Evolutionary conservation across 2,797 vertebrate genomes (phyloP), one percentile per base, ranked within the genome.

Genomic region (Eospalax fontanierii): DNA sequence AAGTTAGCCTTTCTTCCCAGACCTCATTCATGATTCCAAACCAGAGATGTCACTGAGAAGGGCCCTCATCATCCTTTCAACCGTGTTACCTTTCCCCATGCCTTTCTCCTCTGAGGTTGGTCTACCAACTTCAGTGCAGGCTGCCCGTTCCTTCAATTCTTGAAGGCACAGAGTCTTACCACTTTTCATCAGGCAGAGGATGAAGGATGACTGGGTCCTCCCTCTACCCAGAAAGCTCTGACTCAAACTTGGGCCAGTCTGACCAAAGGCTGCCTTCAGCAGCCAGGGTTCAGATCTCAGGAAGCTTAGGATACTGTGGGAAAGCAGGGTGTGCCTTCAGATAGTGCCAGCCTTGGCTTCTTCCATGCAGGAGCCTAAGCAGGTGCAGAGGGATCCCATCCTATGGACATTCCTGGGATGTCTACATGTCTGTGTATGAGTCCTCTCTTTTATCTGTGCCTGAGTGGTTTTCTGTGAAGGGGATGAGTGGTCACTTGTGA

Each of bases 201-300:
- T 40, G 11, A n/a, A 46, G 30, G 30, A 8, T 4, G 24, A 14
- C 85, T 35, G 11, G 40, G 9, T n/a, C 0, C 54, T n/a, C 46
- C 57, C 8, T 46, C 21, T 12, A 9, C 15, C 21, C 0, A 0
- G 18, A n/a, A n/a, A n/a, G n/a, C n/a, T n/a, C 38, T 6, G 3
- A 73, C 68, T 90, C 15, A 16, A 8, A 14, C 1, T 76, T 0
- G 0, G 16, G 30, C 65, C 40, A 6, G 24, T 8, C 46, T 87
- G 30, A 68, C 65, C 26, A 22, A 10, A n/a, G 35, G 33, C 79
- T 4, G 11, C 93, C 65, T 63, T 70, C 6, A 59, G 87, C 63
- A 33, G 15, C 30, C 11, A 6, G 89, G 22, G 38, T 59, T 83
- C n/a, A 24, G 63, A 24, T 54, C n/a, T 89, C 70, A 35, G 38